Conservation (phyloP, 2,113 vertebrate species). For the Petromus typicus region DNA sequence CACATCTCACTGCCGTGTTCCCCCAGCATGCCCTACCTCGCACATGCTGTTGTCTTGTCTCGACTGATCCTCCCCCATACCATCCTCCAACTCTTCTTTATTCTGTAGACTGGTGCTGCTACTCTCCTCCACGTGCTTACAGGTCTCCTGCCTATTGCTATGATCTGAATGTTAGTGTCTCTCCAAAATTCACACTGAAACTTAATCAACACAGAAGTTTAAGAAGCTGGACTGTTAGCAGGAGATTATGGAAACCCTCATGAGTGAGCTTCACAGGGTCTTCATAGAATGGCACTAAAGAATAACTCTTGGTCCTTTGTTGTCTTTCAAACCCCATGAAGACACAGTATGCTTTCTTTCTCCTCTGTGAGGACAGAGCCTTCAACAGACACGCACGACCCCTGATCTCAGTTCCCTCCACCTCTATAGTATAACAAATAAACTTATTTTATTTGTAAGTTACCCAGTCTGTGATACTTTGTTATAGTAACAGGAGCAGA, state of each 20-base stretch:
- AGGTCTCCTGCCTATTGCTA: background rate
- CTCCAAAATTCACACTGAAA: background rate
- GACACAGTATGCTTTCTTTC: background rate
- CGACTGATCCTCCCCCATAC: background rate
- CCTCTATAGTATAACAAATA: background rate
- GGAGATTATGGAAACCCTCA: background rate
- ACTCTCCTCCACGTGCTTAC: background rate
- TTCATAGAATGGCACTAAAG: background rate
- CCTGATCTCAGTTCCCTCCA: background rate
- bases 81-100: background rate
- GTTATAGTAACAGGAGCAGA: background rate
- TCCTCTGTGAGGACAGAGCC: background rate
- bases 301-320: background rate
- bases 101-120: background rate
- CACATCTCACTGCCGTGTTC: background rate
- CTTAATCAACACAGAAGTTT: background rate
- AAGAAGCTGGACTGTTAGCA: background rate
- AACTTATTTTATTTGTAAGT: background rate
- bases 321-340: background rate
- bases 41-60: fast-evolving
- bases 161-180: background rate
- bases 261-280: background rate
- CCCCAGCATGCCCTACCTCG: background rate
- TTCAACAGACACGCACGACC: background rate
- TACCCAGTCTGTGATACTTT: background rate